Percentiles rank a stretch among this genome's conserved stretches.
These are phyloP conservation scores for Hyles lineata DNA, from an alignment of 2,888 invertebrate species.

Conservation along the genomic window DNA sequence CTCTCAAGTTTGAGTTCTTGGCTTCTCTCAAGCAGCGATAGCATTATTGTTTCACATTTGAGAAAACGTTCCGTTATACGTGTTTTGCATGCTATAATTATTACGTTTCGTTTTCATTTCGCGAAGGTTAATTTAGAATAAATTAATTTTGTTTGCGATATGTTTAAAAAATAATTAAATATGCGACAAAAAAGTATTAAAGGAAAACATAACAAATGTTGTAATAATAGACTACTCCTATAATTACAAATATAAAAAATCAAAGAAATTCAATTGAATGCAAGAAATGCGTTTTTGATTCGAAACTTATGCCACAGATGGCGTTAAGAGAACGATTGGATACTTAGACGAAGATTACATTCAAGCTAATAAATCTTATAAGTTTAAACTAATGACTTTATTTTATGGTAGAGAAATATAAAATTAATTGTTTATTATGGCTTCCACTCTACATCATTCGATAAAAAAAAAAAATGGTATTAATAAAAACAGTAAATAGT, in stretches of 20 bases:
- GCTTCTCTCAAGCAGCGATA: slow-evolving; percentile 74
- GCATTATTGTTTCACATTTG: slow-evolving; percentile 78
- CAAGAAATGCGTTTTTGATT: not conserved
- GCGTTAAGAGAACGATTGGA: not conserved
- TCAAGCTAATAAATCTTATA: not conserved
- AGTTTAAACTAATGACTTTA: not conserved
- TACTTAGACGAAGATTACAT: not conserved
- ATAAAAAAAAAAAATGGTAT: too few relatives aligned
- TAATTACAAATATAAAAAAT: not conserved
- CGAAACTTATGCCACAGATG: not conserved
- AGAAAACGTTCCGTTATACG: slow-evolving; percentile 64
- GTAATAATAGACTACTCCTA: too few relatives aligned
- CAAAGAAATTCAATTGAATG: too few relatives aligned
- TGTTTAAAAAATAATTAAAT: not conserved
- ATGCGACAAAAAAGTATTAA: not conserved
- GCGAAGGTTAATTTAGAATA: not conserved
- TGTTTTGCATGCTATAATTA: slow-evolving; percentile 64
- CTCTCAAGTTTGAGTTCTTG: slow-evolving; percentile 78
- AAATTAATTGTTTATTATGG: not conserved
- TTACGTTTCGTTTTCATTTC: slow-evolving; percentile 33
- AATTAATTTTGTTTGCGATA: not conserved
- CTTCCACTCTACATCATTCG: not conserved
- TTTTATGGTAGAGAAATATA: not conserved
- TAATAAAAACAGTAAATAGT: too few relatives aligned
- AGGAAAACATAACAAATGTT: too few relatives aligned